These are phyloP conservation scores for Gymnodraco acuticeps DNA, from an alignment of 2,797 vertebrate species.

Conservation along the genomic window DNA sequence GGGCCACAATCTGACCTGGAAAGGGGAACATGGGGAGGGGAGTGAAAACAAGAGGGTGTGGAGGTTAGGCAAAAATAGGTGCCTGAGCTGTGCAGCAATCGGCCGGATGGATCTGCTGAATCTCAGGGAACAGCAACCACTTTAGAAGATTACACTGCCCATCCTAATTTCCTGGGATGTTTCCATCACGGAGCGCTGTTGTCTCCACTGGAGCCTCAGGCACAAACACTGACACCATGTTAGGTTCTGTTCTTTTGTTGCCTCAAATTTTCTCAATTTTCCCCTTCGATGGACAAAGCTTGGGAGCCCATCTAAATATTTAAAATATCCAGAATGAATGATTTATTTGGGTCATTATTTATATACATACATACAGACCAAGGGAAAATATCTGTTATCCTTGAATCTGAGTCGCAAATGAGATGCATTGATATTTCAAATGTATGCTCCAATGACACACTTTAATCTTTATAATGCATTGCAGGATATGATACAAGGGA, in stretches of 20 bases:
- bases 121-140: constrained; percentile 42
- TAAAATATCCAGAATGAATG: constrained; percentile 42
- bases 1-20: neutral
- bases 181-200: constrained; percentile 32
- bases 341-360: constrained; percentile 55
- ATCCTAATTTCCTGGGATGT: constrained; percentile 43
- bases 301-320: constrained; percentile 45
- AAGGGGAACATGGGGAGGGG: neutral
- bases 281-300: constrained; percentile 8
- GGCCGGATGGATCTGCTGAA: constrained; percentile 57
- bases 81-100: constrained; percentile 34
- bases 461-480: constrained; percentile 1
- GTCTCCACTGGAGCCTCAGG: constrained; percentile 25
- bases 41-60: neutral
- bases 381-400: neutral
- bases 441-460: neutral
- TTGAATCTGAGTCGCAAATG: constrained; percentile 1
- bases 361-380: too few species aligned
- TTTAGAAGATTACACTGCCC: constrained; percentile 58
- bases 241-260: constrained; percentile 2
- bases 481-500: neutral
- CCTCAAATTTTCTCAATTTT: neutral
- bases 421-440: neutral
- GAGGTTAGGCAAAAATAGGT: neutral
- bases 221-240: constrained; percentile 13